Base-by-base conservation (phyloP, 2,888 invertebrate species). In the Macrosoma leucophasiata region DNA sequence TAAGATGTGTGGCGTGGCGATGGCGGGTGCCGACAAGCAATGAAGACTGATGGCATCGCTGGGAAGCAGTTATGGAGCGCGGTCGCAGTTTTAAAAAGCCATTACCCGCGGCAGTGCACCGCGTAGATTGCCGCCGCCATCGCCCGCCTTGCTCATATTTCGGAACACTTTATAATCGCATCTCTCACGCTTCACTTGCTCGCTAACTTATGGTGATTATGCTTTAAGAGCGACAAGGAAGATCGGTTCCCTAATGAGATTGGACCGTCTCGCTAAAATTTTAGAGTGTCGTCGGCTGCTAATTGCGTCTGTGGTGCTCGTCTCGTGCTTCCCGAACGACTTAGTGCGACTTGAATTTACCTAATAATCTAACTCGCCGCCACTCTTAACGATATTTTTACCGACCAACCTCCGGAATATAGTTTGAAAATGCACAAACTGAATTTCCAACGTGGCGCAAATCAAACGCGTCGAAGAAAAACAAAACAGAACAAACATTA, bases 61-160 rank as follows among this genome's bases (percentile, higher is more conserved):
- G 71, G 64, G 64, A 77, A 82, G 79, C 76, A 72, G 78, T 77
- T 78, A 79, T 75, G 81, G 84, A 84, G 79, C 85, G 76, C 76
- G 79, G 81, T 84, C 84, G 85, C 76, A 82, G 81, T 79, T 82
- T 84, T 81, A 84, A 84, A 84, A 84, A 79, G 78, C 82, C 78
- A 82, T 84, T 84, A 84, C 77, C 68, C 69, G 73, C 62, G 68
- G 77, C 76, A 68, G 58, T 79, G 81, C 78, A 78, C 69, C 75
- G 68, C 75, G 69, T 69, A 79, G 78, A 79, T 79, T 78, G 79
- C 71, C 58, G 65, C 48, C 49, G 43, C 50, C 44, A 38, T 46
- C 52, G 49, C 48, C 61, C 53, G 54, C 56, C 60, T 61, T 58
- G 65, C 67, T 75, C 77, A 79, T 81, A 81, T 82, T 82, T 81